A percentile compares a stretch with the other conserved stretches of the same genome.
phyloP scores from a whole-genome alignment of 2,113 vertebrate species.

The Caloenas nicobarica region DNA sequence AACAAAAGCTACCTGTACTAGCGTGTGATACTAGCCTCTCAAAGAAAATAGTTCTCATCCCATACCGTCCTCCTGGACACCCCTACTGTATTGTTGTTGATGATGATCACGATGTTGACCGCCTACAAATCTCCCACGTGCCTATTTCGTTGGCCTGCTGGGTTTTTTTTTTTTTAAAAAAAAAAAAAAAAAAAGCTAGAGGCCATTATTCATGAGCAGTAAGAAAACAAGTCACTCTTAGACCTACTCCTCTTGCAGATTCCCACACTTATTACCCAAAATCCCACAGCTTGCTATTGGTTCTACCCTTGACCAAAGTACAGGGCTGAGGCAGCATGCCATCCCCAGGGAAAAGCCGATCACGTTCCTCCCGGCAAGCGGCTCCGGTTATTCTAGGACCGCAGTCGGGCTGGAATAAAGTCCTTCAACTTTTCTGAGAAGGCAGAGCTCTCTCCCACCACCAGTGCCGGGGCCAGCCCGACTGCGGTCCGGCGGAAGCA shows the following conservation, averaged over 20 bases:
- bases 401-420: conserved; percentile 38
- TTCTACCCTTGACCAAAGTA: conserved; percentile 66
- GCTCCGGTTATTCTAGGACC: conserved; percentile 58
- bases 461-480: background rate
- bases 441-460: background rate
- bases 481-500: background rate
- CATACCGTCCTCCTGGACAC: conserved; percentile 19
- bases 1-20: conserved; percentile 40
- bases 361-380: conserved; percentile 64
- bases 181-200: background rate
- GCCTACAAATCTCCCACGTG: conserved; percentile 62
- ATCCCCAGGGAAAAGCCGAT: conserved; percentile 68
- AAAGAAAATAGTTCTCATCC: conserved; percentile 10
- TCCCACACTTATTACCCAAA: conserved; percentile 81
- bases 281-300: conserved; percentile 74
- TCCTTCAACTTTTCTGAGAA: conserved; percentile 52
- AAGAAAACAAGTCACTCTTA: conserved; percentile 74
- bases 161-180: background rate
- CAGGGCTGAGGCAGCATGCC: conserved; percentile 44
- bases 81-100: background rate
- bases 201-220: conserved; percentile 71
- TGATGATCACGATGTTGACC: conserved; percentile 34
- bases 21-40: background rate
- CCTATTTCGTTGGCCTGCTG: conserved; percentile 55
- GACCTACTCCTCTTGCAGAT: conserved; percentile 69